Conservation (phyloP, 1,140 invertebrate genomes). For the Leucophenga varia region DNA sequence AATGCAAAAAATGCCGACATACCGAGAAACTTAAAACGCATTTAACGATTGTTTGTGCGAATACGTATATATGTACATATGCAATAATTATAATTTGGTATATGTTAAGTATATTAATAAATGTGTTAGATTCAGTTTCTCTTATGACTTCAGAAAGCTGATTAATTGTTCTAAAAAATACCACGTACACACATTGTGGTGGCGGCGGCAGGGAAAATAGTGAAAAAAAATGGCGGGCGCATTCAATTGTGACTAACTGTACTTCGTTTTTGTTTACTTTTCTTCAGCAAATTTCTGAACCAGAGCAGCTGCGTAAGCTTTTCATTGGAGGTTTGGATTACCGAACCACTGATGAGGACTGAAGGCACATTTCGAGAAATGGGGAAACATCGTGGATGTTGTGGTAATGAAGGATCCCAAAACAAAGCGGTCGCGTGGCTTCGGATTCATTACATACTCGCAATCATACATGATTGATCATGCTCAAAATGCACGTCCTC, state of each 20-base stretch:
- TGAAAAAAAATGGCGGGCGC: constrained; percentile 41
- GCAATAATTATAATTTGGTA: too few species aligned
- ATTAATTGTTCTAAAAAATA: too few species aligned
- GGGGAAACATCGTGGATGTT: constrained; percentile 96
- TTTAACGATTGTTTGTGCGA: too few species aligned
- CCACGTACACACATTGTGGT: too few species aligned
- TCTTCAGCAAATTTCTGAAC: constrained; percentile 62
- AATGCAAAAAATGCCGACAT: constrained; percentile 19
- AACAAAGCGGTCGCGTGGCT: constrained; percentile 89
- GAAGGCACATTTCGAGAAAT: constrained; percentile 94
- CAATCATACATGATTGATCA: constrained; percentile 91
- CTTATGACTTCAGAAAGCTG: too few species aligned
- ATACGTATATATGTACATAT: too few species aligned
- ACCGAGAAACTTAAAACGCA: too few species aligned
- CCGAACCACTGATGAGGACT: constrained; percentile 92
- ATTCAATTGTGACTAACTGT: constrained; percentile 31
- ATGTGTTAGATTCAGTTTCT: too few species aligned
- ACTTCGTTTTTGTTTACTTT: constrained; percentile 15
- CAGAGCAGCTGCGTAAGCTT: constrained; percentile 92
- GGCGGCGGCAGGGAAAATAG: too few species aligned
- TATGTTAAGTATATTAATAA: too few species aligned
- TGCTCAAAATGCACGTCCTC: constrained; percentile 83
- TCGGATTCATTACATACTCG: constrained; percentile 96
- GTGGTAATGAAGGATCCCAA: constrained; percentile 98
- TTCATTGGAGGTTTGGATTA: constrained; percentile 98